Evolutionary conservation across 2,797 vertebrate species (phyloP).

Genomic region (Emydoidea blandingii): DNA sequence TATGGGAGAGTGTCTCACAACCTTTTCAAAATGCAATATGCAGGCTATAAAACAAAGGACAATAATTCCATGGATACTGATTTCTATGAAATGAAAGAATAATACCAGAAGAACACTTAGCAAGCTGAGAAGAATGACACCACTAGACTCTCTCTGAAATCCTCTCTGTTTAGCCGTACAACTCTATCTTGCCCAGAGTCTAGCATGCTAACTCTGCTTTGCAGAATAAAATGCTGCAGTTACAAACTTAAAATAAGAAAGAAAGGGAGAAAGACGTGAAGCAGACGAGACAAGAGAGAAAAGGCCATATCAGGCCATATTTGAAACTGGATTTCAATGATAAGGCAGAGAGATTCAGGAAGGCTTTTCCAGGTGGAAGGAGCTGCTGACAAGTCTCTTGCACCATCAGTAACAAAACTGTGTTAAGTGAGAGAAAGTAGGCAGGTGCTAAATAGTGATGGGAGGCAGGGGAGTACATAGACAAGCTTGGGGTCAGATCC

Average conservation of each 20-base stretch:
- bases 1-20: background rate
- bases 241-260: background rate
- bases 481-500: background rate
- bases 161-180: background rate
- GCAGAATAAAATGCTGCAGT: background rate
- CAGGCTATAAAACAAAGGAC: background rate
- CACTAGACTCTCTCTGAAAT: accelerated
- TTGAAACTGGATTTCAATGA: background rate
- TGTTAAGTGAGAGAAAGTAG: background rate
- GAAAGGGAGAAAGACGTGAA: background rate
- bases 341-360: background rate
- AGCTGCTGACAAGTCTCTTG: background rate
- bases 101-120: accelerated
- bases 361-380: background rate
- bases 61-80: background rate
- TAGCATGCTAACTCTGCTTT: background rate
- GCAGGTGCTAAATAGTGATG: background rate
- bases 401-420: background rate
- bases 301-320: background rate
- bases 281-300: background rate
- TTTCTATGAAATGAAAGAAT: background rate
- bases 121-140: background rate
- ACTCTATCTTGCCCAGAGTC: background rate
- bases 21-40: slow-evolving; percentile 23
- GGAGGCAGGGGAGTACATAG: background rate